Conservation (phyloP, 2,113 vertebrate genomes). For the Pluvialis apricaria region DNA sequence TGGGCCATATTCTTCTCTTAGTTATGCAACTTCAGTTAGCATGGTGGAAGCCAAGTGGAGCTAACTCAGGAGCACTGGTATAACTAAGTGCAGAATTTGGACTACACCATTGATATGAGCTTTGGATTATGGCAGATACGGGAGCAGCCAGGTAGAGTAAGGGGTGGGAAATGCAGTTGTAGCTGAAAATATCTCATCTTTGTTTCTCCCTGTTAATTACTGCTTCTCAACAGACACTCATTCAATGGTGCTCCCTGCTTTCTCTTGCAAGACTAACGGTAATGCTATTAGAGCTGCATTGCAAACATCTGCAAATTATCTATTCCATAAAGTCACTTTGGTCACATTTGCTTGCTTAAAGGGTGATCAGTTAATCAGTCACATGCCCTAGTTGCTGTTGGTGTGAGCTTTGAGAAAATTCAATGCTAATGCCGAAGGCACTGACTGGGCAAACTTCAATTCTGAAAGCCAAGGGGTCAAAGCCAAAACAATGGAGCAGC, state of each 20-base stretch:
- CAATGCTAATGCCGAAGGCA: neutral
- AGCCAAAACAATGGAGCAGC: neutral
- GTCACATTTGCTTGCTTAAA: neutral
- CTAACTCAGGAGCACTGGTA: neutral
- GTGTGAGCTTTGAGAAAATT: neutral
- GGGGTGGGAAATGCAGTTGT: neutral
- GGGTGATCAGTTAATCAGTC: neutral
- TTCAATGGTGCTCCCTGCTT: rapidly evolving
- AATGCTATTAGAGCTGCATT: neutral
- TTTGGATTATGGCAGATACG: neutral
- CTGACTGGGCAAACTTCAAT: neutral
- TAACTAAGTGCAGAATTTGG: neutral
- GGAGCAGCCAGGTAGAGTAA: neutral
- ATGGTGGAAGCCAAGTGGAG: neutral
- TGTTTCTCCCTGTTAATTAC: neutral
- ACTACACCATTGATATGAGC: rapidly evolving
- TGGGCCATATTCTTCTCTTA: neutral
- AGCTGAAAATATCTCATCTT: neutral
- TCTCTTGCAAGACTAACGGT: neutral
- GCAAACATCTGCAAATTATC: neutral
- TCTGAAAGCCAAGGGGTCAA: neutral
- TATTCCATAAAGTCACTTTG: neutral
- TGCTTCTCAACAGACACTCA: neutral
- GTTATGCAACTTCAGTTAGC: neutral
- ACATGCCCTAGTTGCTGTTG: neutral